A percentile compares a stretch with the other conserved stretches of the same genome.
Conservation (phyloP, 2,113 vertebrate species). For the Microtus richardsoni region DNA sequence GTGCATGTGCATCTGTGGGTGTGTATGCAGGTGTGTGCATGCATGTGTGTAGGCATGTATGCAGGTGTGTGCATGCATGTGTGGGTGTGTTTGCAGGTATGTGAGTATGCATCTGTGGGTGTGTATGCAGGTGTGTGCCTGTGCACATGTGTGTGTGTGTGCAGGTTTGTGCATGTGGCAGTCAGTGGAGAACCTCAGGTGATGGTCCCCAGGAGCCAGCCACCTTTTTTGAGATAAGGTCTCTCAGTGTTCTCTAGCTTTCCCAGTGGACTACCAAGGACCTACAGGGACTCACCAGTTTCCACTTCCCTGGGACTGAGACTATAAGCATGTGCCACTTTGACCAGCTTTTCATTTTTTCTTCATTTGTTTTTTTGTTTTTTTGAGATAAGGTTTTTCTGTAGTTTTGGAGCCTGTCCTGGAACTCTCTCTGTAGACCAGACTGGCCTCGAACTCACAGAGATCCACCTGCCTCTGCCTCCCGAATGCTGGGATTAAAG, state of each 20-base stretch:
- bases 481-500: too few species aligned
- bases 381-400: too few species aligned
- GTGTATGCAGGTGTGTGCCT: background rate
- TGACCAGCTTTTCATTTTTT: background rate
- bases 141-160: background rate
- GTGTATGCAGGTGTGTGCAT: too few species aligned
- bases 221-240: background rate
- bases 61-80: background rate
- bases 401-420: too few species aligned
- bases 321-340: background rate
- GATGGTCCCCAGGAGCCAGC: background rate
- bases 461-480: too few species aligned
- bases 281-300: background rate
- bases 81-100: too few species aligned
- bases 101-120: too few species aligned
- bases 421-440: too few species aligned
- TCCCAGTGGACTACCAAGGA: background rate
- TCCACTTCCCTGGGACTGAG: background rate
- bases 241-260: background rate
- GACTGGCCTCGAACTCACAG: too few species aligned
- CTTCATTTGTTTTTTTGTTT: too few species aligned
- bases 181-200: background rate
- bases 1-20: too few species aligned
- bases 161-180: background rate
- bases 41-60: accelerated